Percentiles rank a stretch among this genome's conserved stretches.
Evolutionary conservation across 2,888 invertebrate genomes (phyloP).

Genomic region (Acleris sparsana): DNA sequence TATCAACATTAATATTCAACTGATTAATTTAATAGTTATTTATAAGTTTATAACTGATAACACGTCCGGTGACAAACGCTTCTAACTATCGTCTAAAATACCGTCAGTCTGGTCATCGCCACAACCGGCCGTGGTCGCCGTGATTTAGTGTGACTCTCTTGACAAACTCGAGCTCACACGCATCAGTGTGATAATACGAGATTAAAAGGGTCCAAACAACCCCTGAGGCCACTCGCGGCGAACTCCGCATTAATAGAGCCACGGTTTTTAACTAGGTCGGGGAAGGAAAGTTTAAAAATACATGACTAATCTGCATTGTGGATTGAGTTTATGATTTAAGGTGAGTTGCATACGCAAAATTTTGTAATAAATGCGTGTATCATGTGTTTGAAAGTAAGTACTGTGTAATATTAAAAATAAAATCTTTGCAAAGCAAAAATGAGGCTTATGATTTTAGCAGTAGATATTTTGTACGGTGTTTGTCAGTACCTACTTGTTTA

Average conservation of each 20-base stretch:
- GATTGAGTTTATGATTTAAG: no score
- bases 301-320: no score
- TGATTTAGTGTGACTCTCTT: slow-evolving; percentile 28
- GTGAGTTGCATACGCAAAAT: no score
- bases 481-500: no score
- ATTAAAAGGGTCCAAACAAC: slow-evolving; percentile 36
- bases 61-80: not conserved
- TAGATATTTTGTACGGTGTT: no score
- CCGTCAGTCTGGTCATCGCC: not conserved
- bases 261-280: slow-evolving; percentile 30
- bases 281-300: not conserved
- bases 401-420: no score
- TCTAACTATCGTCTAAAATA: not conserved
- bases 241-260: slow-evolving; percentile 19
- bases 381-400: no score
- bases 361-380: no score
- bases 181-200: slow-evolving; percentile 37
- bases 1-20: no score
- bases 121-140: not conserved
- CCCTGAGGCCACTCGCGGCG: slow-evolving; percentile 16
- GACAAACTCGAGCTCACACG: slow-evolving; percentile 22
- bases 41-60: slow-evolving; percentile 27
- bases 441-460: no score
- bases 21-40: not conserved
- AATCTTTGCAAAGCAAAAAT: no score